Evolutionary conservation across 2,797 vertebrate species (phyloP).

Genomic region (Chaetodon trifasciatus): DNA sequence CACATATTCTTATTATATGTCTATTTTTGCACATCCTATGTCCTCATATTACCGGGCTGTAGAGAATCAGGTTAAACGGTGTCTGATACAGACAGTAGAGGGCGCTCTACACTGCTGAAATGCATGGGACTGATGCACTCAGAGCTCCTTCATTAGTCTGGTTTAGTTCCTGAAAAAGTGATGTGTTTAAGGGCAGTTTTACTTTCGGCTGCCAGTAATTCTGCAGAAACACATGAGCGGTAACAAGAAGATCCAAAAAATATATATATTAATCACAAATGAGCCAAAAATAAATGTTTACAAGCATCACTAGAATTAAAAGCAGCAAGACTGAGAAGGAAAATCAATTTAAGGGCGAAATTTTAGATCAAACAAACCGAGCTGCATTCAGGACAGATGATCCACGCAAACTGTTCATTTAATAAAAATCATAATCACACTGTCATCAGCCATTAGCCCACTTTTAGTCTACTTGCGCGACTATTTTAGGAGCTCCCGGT

Average conservation of each 20-base stretch:
- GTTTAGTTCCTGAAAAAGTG: background rate
- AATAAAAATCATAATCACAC: conserved; percentile 4
- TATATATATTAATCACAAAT: background rate
- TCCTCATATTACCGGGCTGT: too few relatives aligned
- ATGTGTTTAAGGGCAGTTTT: conserved; percentile 17
- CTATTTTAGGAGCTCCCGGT: background rate
- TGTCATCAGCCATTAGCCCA: background rate
- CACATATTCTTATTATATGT: background rate
- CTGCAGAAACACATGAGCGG: background rate
- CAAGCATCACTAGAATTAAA: background rate
- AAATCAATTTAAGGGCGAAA: background rate
- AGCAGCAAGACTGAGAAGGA: accelerated
- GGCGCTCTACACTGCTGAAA: conserved; percentile 81
- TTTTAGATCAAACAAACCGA: background rate
- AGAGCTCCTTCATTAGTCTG: conserved; percentile 1
- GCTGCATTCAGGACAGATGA: background rate
- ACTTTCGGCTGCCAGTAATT: conserved; percentile 18
- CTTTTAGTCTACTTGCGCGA: background rate
- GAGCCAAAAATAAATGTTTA: background rate
- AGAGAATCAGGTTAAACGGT: background rate
- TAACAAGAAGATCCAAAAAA: background rate
- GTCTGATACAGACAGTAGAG: conserved; percentile 75
- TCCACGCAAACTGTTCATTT: background rate
- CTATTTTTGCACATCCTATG: background rate
- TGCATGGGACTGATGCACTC: background rate